phyloP scores from a whole-genome alignment of 2,888 invertebrate genomes.

The Thecophora atra region DNA sequence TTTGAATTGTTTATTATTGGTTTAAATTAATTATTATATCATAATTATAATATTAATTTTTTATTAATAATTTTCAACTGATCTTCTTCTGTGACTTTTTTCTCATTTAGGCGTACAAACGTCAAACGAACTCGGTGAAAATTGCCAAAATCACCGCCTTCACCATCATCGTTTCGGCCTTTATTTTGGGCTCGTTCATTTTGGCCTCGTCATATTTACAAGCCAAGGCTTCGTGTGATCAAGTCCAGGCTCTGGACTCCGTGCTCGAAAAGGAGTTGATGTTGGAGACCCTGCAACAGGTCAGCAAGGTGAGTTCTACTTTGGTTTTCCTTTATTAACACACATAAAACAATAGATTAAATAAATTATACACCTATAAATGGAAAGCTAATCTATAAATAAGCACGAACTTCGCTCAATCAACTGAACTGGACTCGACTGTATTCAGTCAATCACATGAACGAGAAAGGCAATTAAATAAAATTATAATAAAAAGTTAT shows the following conservation, averaged over 20 bases:
- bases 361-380: conserved; percentile 1
- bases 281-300: conserved; percentile 77
- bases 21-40: not conserved
- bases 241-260: conserved; percentile 75
- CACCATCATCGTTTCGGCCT: conserved; percentile 82
- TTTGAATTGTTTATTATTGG: no score
- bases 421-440: not conserved
- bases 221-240: conserved; percentile 82
- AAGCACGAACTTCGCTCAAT: not conserved
- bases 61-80: not conserved
- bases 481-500: no score
- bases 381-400: not conserved
- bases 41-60: not conserved
- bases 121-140: conserved; percentile 81
- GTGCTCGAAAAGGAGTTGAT: conserved; percentile 76
- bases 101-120: conserved; percentile 78
- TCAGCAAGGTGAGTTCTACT: conserved; percentile 69
- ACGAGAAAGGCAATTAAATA: no score
- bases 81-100: conserved; percentile 1
- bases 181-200: conserved; percentile 84
- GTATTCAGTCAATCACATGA: no score
- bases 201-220: conserved; percentile 85
- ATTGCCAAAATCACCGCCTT: conserved; percentile 86
- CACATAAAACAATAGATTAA: not conserved
- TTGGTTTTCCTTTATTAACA: no score